Evolutionary conservation across 23 tunicate genomes (phyloP).

Genomic region (Ascidia mentula): DNA sequence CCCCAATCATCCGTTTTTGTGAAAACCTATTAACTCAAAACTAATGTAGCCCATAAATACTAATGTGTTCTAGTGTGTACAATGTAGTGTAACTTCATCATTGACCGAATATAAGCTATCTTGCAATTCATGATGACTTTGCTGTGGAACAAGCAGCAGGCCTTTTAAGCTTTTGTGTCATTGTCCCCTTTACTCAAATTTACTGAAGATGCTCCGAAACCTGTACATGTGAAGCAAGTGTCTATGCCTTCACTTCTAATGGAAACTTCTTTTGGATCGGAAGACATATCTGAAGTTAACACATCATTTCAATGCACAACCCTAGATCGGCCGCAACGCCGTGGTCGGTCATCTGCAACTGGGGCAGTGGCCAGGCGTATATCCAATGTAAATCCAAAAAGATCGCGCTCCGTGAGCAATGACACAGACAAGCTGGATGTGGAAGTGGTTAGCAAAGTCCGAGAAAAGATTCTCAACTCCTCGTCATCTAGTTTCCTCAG

Average conservation of each 20-base stretch:
- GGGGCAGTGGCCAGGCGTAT: slow-evolving; percentile 27
- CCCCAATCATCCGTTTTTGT: background rate
- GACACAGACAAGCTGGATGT: slow-evolving; percentile 47
- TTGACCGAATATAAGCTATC: too few species aligned
- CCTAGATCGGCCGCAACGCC: background rate
- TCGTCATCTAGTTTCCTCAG: slow-evolving; percentile 52
- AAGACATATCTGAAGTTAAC: slow-evolving; percentile 34
- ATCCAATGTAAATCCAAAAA: slow-evolving; percentile 18
- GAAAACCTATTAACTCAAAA: background rate
- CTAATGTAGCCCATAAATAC: too few species aligned
- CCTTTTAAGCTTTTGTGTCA: too few species aligned
- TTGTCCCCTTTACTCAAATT: background rate
- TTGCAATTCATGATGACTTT: too few species aligned
- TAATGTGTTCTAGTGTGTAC: too few species aligned
- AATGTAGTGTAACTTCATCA: too few species aligned
- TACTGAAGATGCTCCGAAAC: slow-evolving; percentile 18
- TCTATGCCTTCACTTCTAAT: slow-evolving; percentile 60
- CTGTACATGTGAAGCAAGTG: slow-evolving; percentile 41
- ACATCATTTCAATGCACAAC: slow-evolving; percentile 7
- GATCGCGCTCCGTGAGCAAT: slow-evolving; percentile 26
- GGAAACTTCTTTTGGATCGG: slow-evolving; percentile 61
- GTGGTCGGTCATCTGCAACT: slow-evolving; percentile 12
- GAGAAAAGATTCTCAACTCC: slow-evolving; percentile 51
- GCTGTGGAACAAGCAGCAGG: background rate
- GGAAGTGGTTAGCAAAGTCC: slow-evolving; percentile 26